Conservation (phyloP, 2,797 vertebrate genomes). For the Schizopygopsis malacanthus region DNA sequence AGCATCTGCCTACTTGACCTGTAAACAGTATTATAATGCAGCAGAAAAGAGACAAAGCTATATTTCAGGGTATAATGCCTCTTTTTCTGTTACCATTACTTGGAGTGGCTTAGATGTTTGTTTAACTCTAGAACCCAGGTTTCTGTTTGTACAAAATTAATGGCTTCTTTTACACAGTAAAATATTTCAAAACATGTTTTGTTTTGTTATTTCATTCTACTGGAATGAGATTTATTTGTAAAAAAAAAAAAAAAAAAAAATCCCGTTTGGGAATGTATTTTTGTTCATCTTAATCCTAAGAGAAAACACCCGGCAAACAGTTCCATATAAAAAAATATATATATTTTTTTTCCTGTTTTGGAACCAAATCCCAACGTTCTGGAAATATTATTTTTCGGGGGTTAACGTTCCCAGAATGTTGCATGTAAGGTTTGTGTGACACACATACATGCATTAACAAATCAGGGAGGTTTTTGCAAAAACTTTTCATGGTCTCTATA, state of each 20-base stretch:
- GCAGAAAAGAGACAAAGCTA: constrained; percentile 23
- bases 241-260: no score
- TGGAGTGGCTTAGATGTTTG: background rate
- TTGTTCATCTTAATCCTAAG: background rate
- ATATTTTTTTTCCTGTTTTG: background rate
- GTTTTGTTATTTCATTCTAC: background rate
- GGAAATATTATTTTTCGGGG: background rate
- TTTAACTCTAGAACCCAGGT: background rate
- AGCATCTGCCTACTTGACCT: background rate
- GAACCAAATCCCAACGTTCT: background rate
- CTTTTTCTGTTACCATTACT: background rate
- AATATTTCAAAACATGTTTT: constrained; percentile 29
- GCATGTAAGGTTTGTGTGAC: background rate
- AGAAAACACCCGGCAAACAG: background rate
- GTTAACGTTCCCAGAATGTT: background rate
- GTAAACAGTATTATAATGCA: constrained; percentile 22
- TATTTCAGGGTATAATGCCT: background rate
- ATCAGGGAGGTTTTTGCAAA: no score
- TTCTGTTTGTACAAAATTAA: background rate
- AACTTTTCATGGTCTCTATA: background rate
- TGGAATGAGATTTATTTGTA: background rate
- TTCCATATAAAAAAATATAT: background rate
- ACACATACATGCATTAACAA: background rate
- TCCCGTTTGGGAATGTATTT: background rate
- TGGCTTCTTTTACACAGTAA: constrained; percentile 44